phyloP scores from a whole-genome alignment of 2,888 invertebrate genomes.

The Agonopterix subpropinquella region DNA sequence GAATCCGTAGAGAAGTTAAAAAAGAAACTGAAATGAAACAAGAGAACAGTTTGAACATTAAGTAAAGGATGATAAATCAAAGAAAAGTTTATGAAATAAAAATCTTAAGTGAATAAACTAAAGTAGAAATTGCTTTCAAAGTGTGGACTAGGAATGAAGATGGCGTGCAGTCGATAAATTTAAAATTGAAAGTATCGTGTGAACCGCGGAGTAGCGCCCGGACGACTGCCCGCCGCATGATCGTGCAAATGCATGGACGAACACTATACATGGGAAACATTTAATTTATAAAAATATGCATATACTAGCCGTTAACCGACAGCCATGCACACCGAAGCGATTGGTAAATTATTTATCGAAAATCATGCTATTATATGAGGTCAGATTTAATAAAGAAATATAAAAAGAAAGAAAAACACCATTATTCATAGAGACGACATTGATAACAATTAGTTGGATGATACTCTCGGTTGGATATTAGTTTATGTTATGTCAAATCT shows the following conservation, averaged over 20 bases:
- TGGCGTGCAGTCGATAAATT: slow-evolving; percentile 57
- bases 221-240: slow-evolving; percentile 59
- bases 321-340: slow-evolving; percentile 70
- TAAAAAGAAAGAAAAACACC: slow-evolving; percentile 34
- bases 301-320: slow-evolving; percentile 39
- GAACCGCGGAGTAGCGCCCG: slow-evolving; percentile 20
- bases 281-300: slow-evolving; percentile 43
- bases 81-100: not conserved
- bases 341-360: slow-evolving; percentile 19
- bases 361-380: slow-evolving; percentile 70
- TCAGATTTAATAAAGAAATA: slow-evolving; percentile 43
- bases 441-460: slow-evolving; percentile 24
- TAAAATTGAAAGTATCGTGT: slow-evolving; percentile 17
- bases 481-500: not conserved
- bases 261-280: slow-evolving; percentile 32
- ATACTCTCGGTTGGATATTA: not conserved
- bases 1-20: not conserved
- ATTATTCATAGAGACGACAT: slow-evolving; percentile 42
- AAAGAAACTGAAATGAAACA: not conserved
- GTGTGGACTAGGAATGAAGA: slow-evolving; percentile 54
- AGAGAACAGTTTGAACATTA: not conserved
- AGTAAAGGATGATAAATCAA: not conserved
- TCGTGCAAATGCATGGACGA: slow-evolving; percentile 51
- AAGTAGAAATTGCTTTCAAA: slow-evolving; percentile 37
- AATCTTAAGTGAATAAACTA: slow-evolving; percentile 1